phyloP scores from a whole-genome alignment of 2,797 vertebrate genomes.

The Steatocranus sp. region DNA sequence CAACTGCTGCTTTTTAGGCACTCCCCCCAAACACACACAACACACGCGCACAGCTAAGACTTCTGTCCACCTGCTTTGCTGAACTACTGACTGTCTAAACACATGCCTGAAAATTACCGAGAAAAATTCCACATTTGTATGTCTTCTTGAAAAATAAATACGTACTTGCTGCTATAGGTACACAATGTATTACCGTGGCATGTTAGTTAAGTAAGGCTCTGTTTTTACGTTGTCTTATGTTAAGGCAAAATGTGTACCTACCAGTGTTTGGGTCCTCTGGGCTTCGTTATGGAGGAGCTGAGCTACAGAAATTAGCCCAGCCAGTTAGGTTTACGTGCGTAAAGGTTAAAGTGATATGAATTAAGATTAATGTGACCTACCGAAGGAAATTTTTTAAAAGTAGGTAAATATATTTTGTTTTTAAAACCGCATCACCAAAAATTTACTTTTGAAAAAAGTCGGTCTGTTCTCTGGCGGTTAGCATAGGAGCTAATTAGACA shows the following conservation, averaged over 20 bases:
- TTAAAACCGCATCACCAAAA: background rate
- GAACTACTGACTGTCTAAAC: background rate
- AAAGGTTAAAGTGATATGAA: background rate
- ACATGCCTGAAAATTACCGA: conserved; percentile 32
- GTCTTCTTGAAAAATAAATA: background rate
- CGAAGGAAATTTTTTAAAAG: background rate
- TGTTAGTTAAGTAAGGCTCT: background rate
- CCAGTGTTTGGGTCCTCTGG: conserved; percentile 26
- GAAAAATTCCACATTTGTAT: background rate
- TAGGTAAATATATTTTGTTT: background rate
- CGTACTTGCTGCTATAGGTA: accelerated
- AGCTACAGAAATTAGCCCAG: background rate
- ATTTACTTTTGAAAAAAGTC: background rate
- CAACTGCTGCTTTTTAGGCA: conserved; percentile 5
- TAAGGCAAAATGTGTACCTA: background rate
- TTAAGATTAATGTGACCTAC: background rate
- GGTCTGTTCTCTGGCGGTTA: background rate
- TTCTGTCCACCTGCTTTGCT: conserved; percentile 15
- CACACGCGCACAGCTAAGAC: background rate
- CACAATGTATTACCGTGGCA: accelerated
- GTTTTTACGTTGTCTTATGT: background rate
- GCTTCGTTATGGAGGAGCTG: background rate
- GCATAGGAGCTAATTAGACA: background rate
- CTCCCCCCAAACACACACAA: conserved; percentile 21
- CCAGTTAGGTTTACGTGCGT: background rate